Base-by-base conservation (phyloP, 2,113 vertebrate genomes). In the Chamaetylas fuelleborni region DNA sequence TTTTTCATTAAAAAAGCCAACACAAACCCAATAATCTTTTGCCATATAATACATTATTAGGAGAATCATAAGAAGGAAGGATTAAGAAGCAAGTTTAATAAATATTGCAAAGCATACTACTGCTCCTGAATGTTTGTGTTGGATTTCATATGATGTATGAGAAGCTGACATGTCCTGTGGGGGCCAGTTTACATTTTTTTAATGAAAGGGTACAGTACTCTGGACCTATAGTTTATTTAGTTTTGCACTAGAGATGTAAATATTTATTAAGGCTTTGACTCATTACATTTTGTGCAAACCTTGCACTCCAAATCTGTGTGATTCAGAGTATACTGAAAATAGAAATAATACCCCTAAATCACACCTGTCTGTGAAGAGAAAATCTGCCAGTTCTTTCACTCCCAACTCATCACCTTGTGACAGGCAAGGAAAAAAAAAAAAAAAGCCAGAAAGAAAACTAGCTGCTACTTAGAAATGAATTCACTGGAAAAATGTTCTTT, bases 181-280 rank as follows among this genome's bases (percentile, higher is more conserved):
- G 57, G 69, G 61, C 33, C 71, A 65, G 76, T 88, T 92, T 93
- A 72, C 64, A 11, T 77, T 95, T 94, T 66, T 66, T 74, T n/a
- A 50, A 82, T 91, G 85, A 92, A 95, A 95, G 90, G 76, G 93
- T 97, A 77, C 54, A 58, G 47, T 80, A 76, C 28, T 86, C 40
- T 64, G 43, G 85, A 81, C 71, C 47, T 71, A 36, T 10, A 85
- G 74, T 85, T 87, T 97, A 89, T 95, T 94, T 90, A 82, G 90
- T 91, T 88, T 96, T 94, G 57, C 80, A 64, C 80, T 58, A 72
- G 53, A 61, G 88, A 82, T 94, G 72, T 76, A 95, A 96, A 93
- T 94, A 95, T 95, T 96, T 96, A 78, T 96, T 81, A 92, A 95
- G 64, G 24, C 69, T 94, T 93, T 72, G 45, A 88, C 61, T 94